Evolutionary conservation across 1,140 invertebrate genomes (phyloP), one percentile per base, ranked within the genome.

Genomic region (Drosophila ercepeae): DNA sequence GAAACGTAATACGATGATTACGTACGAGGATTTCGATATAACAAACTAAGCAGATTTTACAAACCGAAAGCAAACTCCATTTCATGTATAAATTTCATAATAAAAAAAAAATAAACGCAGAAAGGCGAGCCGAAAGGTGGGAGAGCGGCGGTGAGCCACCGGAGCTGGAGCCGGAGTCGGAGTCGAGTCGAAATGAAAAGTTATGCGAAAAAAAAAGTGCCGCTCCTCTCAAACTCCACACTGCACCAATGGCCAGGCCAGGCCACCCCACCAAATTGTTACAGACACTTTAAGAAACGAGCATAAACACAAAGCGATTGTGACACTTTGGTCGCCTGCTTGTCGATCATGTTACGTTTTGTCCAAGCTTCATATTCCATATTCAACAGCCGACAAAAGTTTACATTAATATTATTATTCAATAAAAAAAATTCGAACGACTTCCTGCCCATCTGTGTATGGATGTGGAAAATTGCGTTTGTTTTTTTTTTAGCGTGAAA

Each of bases 51-150:
- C 70, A 73, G 19, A 61, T 64, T 73, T 68, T 69, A n/a, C 18
- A 29, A 60, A 19, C 25, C 6, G 13, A 48, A 63, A 27, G 32
- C 34, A 27, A 23, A 29, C 14, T 23, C 18, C 13, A 39, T 39
- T 39, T 16, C 29, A 36, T 16, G 9, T 68, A 60, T 73, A 57
- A 34, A 79, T 86, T 79, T 86, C 61, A 79, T 79, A 79, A 86
- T 75, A 83, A 82, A 59, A 36, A 61, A 36, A 64, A 67, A 64
- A 72, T 13, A 34, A 34, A n/a, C 76, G 41, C 61, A 53, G 9
- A 21, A 60, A 32, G 11, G 29, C 29, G 9, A 9, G 27, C 13
- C n/a, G 13, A 36, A 14, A n/a, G 29, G 29, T 11, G 29, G 29
- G 29, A 32, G 29, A 32, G 2, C 6, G 29, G 29, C 2, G 21